phyloP scores from a whole-genome alignment of 1,140 invertebrate species.

The Andricus grossulariae region DNA sequence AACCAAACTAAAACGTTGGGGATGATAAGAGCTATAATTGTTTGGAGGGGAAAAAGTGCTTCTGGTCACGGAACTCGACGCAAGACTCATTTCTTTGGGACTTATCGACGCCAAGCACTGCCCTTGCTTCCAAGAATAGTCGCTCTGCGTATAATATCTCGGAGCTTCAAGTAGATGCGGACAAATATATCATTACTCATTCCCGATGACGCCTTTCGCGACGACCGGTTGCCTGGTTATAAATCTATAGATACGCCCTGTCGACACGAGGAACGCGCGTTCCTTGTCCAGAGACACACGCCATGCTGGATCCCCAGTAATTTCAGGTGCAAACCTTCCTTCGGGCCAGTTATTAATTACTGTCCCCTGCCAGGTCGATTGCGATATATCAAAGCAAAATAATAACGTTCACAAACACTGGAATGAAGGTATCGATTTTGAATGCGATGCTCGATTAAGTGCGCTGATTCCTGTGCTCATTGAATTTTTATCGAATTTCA shows the following conservation, averaged over 20 bases:
- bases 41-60: not conserved
- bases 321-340: conserved; percentile 16
- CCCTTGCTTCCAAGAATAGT: not conserved
- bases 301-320: not conserved
- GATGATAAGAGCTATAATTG: no score
- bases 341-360: conserved; percentile 12
- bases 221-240: conserved; percentile 52
- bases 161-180: conserved; percentile 45
- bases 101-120: not conserved
- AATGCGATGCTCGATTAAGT: not conserved
- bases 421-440: not conserved
- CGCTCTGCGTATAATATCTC: not conserved
- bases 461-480: not conserved
- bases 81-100: not conserved
- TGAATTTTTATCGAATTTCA: not conserved
- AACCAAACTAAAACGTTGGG: no score
- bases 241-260: conserved; percentile 57
- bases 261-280: conserved; percentile 16
- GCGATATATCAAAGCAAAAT: conserved; percentile 15
- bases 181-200: conserved; percentile 64
- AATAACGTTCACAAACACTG: not conserved
- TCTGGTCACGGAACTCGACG: not conserved
- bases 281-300: conserved; percentile 18
- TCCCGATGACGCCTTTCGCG: conserved; percentile 58
- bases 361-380: not conserved